A percentile compares a stretch with the other conserved stretches of the same genome.
These are phyloP conservation scores for Hofmannophila pseudospretella DNA, from an alignment of 2,888 invertebrate genomes.

Conservation along the genomic window DNA sequence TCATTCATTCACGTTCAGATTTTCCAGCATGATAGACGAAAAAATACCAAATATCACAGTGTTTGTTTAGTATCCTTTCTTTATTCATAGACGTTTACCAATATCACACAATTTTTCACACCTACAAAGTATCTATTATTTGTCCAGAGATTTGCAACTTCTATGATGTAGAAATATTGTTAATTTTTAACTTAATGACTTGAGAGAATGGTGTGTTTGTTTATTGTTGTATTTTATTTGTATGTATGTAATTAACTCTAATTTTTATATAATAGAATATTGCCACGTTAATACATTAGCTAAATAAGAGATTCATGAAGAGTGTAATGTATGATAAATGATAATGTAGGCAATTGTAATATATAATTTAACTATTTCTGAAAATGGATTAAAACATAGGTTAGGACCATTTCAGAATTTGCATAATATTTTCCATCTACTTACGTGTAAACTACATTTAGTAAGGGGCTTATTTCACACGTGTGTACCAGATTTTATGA, in stretches of 20 bases:
- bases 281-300: slow-evolving; percentile 14
- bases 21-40: too few relatives aligned
- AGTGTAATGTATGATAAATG: background rate
- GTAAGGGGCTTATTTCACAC: too few relatives aligned
- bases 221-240: slow-evolving; percentile 40
- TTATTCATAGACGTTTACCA: too few relatives aligned
- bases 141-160: background rate
- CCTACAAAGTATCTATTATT: too few relatives aligned
- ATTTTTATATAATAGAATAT: slow-evolving; percentile 9
- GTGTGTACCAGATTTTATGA: too few relatives aligned
- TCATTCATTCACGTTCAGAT: too few relatives aligned
- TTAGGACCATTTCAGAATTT: background rate
- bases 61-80: too few relatives aligned
- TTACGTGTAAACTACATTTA: too few relatives aligned
- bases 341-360: background rate
- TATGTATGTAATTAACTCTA: slow-evolving; percentile 28
- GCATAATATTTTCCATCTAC: slow-evolving; percentile 3
- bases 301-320: background rate
- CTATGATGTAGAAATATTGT: slow-evolving; percentile 21
- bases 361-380: background rate
- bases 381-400: background rate
- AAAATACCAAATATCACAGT: too few relatives aligned
- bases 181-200: slow-evolving; percentile 40
- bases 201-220: slow-evolving; percentile 31
- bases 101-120: too few relatives aligned